These are phyloP conservation scores for Hippocampus abdominalis DNA, from an alignment of 2,113 vertebrate species.

Conservation along the genomic window DNA sequence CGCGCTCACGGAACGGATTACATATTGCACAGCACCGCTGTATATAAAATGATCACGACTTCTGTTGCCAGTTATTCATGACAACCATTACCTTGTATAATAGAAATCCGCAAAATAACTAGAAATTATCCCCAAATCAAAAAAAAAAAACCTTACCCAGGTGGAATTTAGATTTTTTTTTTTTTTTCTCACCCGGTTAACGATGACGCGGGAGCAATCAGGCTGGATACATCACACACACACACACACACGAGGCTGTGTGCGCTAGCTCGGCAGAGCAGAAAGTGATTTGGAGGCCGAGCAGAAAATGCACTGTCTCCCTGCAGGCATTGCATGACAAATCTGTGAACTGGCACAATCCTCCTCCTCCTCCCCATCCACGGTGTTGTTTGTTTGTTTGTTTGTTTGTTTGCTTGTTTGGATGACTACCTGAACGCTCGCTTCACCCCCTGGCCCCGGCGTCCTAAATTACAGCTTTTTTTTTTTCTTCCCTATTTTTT, in stretches of 20 bases:
- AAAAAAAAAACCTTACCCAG: slow-evolving; percentile 15
- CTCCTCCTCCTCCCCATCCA: neutral
- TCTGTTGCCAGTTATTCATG: too few relatives aligned
- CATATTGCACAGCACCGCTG: too few relatives aligned
- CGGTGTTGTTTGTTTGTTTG: neutral
- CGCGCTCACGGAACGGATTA: too few relatives aligned
- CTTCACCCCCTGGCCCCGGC: slow-evolving; percentile 29
- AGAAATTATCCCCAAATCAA: slow-evolving; percentile 2
- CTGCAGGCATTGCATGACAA: slow-evolving; percentile 64
- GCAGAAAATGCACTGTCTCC: slow-evolving; percentile 68
- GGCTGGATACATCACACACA: slow-evolving; percentile 54
- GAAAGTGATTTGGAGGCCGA: slow-evolving; percentile 58
- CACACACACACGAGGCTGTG: slow-evolving; percentile 38
- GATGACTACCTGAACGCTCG: slow-evolving; percentile 56
- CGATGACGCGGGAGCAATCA: slow-evolving; percentile 43
- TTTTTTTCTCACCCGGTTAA: slow-evolving; percentile 15
- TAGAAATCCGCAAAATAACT: neutral
- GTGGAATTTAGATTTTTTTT: slow-evolving; percentile 7
- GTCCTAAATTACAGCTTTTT: slow-evolving; percentile 9
- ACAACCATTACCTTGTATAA: neutral
- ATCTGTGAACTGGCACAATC: slow-evolving; percentile 52
- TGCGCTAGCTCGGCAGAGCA: slow-evolving; percentile 54
- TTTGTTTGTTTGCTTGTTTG: slow-evolving; percentile 26
- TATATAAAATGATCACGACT: too few relatives aligned
- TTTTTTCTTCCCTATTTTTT: neutral